Percentiles rank a stretch among this genome's conserved stretches.
Evolutionary conservation across 2,888 invertebrate species (phyloP).

Genomic region (Melangyna quadrimaculata): DNA sequence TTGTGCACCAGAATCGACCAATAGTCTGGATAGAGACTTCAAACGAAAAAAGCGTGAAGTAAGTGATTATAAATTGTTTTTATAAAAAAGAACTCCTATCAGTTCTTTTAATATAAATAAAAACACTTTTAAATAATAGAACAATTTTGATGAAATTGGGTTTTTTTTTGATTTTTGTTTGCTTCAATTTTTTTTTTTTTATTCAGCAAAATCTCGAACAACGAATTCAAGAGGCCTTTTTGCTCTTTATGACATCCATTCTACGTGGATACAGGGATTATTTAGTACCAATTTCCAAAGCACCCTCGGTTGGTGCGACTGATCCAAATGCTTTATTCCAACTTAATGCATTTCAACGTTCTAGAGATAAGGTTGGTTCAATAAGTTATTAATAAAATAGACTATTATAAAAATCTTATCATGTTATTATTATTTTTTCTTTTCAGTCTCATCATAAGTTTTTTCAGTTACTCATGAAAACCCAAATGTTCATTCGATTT

Average conservation of each 20-base stretch:
- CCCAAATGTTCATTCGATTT: constrained; percentile 98
- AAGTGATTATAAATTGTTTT: constrained; percentile 7
- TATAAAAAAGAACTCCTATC: not conserved
- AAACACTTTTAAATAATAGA: not conserved
- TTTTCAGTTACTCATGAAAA: constrained; percentile 93
- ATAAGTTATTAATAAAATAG: not conserved
- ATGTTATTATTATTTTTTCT: not conserved
- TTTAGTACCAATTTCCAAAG: constrained; percentile 95
- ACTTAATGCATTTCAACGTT: constrained; percentile 92
- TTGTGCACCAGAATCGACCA: constrained; percentile 82
- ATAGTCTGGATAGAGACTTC: constrained; percentile 91
- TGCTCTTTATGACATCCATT: constrained; percentile 96
- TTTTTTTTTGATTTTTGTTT: not conserved
- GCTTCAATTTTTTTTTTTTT: not conserved
- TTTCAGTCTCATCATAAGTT: constrained; percentile 90
- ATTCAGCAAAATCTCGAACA: constrained; percentile 91
- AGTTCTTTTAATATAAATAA: not conserved
- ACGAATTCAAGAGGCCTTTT: constrained; percentile 98
- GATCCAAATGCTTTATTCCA: constrained; percentile 98
- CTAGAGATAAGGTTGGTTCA: constrained; percentile 88
- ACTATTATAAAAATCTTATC: not conserved
- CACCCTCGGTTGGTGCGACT: constrained; percentile 95
- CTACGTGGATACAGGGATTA: constrained; percentile 94
- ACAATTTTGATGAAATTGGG: not conserved
- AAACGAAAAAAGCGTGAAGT: constrained; percentile 89